Base-by-base conservation (phyloP, 1,140 invertebrate species). In the Riptortus pedestris region DNA sequence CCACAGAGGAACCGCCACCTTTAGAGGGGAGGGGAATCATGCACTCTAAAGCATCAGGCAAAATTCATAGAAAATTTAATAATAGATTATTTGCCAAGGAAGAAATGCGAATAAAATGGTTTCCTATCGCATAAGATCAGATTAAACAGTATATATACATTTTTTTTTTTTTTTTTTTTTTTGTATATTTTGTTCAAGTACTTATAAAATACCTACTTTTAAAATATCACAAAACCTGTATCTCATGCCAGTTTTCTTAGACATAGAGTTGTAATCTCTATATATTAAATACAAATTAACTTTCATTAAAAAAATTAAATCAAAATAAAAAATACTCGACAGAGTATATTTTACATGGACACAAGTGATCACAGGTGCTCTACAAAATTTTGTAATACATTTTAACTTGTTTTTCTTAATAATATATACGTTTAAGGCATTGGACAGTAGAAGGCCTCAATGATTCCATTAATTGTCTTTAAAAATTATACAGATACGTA, bases 301-400 rank as follows among this genome's bases (percentile, higher is more conserved):
- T 38, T 14, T 38, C 31, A 38, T 7, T 14, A 38, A 38, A 38
- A 38, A 38, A 38, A 14, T 7, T 38, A 38, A 7, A 38, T 38
- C 5, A 7, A 38, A 7, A 38, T 38, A 38, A 7, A 38, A n/a
- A n/a, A n/a, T n/a, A n/a, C n/a, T n/a, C n/a, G n/a, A n/a, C n/a
- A n/a, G n/a, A n/a, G n/a, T 38, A 38, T 38, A 38, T 38, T 7
- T 38, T 38, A 38, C 31, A 55, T 24, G 51, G 51, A 55, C 51
- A 55, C 16, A 55, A 24, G 16, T 55, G 24, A 55, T 55, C 51
- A 55, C 51, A 55, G 51, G 51, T 55, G 24, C 22, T 55, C 51
- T 55, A 55, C 51, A 27, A 24, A 24, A 16, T 48, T 55, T 55
- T 22, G 5, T 26, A 14, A 38, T 38, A 38, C 5, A 7, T 7